Evolutionary conservation across 2,797 vertebrate genomes (phyloP).

Genomic region (Sebastes nivosus): DNA sequence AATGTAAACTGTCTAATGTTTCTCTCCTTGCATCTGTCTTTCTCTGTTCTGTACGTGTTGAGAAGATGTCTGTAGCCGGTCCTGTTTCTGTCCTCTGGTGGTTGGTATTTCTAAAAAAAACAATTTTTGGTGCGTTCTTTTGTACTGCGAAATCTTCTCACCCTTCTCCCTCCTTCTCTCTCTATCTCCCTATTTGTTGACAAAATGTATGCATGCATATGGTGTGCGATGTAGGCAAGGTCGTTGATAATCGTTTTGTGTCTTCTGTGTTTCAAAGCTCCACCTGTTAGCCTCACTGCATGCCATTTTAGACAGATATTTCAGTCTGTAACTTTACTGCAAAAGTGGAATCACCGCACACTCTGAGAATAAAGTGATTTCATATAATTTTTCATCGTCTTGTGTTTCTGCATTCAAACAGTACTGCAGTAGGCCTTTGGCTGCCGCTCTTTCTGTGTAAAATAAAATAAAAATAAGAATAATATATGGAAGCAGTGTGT

Average conservation of each 20-base stretch:
- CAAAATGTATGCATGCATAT: conserved; percentile 87
- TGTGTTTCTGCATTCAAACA: conserved; percentile 74
- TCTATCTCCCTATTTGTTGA: conserved; percentile 72
- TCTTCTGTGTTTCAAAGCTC: conserved; percentile 83
- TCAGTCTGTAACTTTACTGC: conserved; percentile 87
- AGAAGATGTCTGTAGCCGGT: conserved; percentile 81
- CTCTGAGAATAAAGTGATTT: conserved; percentile 92
- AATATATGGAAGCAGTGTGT: conserved; percentile 14
- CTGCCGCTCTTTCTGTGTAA: conserved; percentile 24
- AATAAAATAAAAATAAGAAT: not conserved
- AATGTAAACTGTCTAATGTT: conserved; percentile 83
- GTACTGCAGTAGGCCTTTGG: conserved; percentile 5
- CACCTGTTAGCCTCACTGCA: conserved; percentile 91
- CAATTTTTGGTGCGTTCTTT: conserved; percentile 81
- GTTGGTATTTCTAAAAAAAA: conserved; percentile 73
- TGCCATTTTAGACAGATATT: conserved; percentile 86
- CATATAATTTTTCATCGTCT: conserved; percentile 80
- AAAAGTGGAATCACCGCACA: conserved; percentile 94
- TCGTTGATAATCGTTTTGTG: conserved; percentile 84
- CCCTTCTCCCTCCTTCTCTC: conserved; percentile 46
- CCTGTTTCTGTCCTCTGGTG: conserved; percentile 81
- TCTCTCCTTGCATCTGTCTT: conserved; percentile 79
- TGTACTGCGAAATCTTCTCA: conserved; percentile 77
- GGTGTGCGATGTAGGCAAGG: conserved; percentile 81
- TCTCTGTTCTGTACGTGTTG: conserved; percentile 78